phyloP scores from a whole-genome alignment of 2,888 invertebrate genomes.

The Eubasilissa splendida region DNA sequence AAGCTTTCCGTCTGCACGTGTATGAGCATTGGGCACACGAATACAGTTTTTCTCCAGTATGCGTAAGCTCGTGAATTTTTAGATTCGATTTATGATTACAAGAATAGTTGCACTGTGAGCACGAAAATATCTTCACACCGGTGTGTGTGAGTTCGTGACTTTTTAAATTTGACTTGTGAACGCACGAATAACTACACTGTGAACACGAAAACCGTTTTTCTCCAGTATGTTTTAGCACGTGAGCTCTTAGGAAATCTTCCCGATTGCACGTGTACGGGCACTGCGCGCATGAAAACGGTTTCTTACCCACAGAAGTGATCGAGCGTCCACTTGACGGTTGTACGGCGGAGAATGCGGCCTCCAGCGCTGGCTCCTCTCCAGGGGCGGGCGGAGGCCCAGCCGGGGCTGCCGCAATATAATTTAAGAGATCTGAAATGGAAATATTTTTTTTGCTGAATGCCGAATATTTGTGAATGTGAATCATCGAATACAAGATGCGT shows the following conservation, averaged over 20 bases:
- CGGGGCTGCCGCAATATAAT: no score
- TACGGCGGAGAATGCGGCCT: no score
- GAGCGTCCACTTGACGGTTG: no score
- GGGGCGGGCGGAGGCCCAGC: no score
- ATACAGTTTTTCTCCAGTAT: no score
- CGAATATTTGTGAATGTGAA: no score
- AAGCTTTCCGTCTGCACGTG: no score
- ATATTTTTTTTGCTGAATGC: no score
- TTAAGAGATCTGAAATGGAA: no score
- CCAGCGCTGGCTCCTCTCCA: no score
- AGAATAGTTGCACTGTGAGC: background rate
- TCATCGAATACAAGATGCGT: no score
- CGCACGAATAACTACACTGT: background rate
- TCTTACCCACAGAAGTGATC: background rate
- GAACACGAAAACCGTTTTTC: background rate
- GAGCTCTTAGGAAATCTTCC: background rate
- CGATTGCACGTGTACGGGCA: background rate
- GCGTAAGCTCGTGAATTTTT: background rate
- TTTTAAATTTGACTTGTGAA: background rate
- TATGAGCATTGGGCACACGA: no score
- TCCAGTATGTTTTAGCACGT: background rate
- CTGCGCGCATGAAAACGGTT: background rate
- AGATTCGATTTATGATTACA: background rate
- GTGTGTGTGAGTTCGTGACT: background rate
- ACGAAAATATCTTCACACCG: background rate